Conservation (phyloP, 2,888 invertebrate genomes). For the Yponomeuta malinellus region DNA sequence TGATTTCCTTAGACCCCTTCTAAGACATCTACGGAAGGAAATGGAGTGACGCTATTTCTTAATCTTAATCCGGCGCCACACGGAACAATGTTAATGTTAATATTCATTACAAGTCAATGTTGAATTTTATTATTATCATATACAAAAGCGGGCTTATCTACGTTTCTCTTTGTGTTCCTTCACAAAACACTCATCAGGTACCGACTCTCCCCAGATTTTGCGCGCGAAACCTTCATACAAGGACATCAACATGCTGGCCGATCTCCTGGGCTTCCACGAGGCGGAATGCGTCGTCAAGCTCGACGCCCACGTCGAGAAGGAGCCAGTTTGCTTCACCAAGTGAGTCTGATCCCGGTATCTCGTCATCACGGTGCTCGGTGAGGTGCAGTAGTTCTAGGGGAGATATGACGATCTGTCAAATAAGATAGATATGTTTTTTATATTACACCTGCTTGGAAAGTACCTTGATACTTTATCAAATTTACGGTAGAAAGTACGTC, state of each 20-base stretch:
- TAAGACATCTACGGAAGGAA: too few species aligned
- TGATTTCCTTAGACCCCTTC: too few species aligned
- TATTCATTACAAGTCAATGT: too few species aligned
- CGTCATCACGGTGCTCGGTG: not conserved
- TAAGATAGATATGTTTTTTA: not conserved
- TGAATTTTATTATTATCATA: too few species aligned
- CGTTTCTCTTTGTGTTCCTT: not conserved
- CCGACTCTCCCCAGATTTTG: conserved; percentile 37
- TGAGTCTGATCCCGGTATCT: conserved; percentile 22
- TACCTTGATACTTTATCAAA: too few species aligned
- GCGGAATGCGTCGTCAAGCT: conserved; percentile 39
- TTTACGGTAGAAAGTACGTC: too few species aligned
- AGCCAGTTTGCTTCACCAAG: conserved; percentile 40
- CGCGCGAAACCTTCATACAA: conserved; percentile 54
- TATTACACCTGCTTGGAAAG: too few species aligned
- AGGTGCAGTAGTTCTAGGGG: not conserved
- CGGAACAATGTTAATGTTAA: too few species aligned
- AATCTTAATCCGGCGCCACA: too few species aligned
- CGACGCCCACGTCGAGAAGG: conserved; percentile 20
- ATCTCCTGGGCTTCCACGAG: conserved; percentile 52
- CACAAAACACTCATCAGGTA: not conserved
- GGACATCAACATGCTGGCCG: conserved; percentile 52
- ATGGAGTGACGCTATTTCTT: too few species aligned
- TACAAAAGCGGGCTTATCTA: not conserved
- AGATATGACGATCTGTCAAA: not conserved